phyloP scores from a whole-genome alignment of 2,797 vertebrate genomes.

The Cryptoprocta ferox region DNA sequence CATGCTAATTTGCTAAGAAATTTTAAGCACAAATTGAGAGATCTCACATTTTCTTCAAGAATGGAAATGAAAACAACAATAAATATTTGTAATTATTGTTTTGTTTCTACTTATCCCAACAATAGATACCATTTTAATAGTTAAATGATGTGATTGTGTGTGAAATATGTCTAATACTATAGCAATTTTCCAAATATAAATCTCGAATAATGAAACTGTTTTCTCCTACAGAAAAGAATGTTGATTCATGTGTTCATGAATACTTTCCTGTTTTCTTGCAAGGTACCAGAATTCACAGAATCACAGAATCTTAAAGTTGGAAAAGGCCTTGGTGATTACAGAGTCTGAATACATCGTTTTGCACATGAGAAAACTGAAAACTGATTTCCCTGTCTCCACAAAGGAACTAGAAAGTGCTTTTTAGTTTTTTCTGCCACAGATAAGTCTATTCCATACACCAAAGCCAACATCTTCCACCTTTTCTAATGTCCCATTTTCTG shows the following conservation, averaged over 20 bases:
- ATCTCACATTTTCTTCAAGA: conserved; percentile 1
- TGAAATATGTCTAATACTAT: not conserved
- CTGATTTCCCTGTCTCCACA: conserved; percentile 34
- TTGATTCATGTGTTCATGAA: conserved; percentile 39
- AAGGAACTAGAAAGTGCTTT: conserved; percentile 42
- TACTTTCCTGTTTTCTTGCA: conserved; percentile 50
- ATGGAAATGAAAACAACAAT: not conserved
- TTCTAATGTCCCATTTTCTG: not conserved
- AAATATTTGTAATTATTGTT: conserved; percentile 6
- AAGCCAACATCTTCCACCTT: not conserved
- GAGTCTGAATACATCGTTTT: conserved; percentile 54
- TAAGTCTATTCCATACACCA: not conserved
- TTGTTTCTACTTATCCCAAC: not conserved
- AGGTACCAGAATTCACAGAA: conserved; percentile 54
- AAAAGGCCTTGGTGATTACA: conserved; percentile 47
- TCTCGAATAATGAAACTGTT: conserved; percentile 35
- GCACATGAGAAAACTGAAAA: conserved; percentile 64
- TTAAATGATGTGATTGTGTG: not conserved
- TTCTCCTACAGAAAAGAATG: not conserved
- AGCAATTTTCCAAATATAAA: conserved; percentile 33
- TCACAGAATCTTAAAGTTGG: conserved; percentile 41
- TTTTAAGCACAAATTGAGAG: not conserved
- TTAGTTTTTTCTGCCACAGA: not conserved
- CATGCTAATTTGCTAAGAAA: not conserved
- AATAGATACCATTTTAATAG: not conserved